Base-by-base conservation (phyloP, 2,797 vertebrate species). In the Spinibarbus caldwelli region DNA sequence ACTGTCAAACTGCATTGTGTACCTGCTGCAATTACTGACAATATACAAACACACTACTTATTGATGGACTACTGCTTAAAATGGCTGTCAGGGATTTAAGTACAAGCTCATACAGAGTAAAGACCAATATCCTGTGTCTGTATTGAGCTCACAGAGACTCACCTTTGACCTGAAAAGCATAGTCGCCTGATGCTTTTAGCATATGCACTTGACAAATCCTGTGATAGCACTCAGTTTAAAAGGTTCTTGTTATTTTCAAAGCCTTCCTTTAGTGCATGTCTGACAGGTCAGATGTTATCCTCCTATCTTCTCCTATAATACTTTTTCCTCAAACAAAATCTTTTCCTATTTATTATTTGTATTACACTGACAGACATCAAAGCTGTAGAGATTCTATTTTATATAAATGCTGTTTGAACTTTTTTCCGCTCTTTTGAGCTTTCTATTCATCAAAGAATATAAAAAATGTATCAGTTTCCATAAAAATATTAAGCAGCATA, bases 181-280 rank as follows among this genome's bases (percentile, higher is more conserved):
- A 17, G 80, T 70, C 5, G 12, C 5, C 29, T 19, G 19, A 66
- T 71, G 76, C 64, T 71, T 84, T 84, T 70, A 84, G 73, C 70
- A 45, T 64, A 45, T 31, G 41, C 66, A 75, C 54, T 59, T 75
- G 36, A 66, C 36, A 84, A 78, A 84, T 70, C 64, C 47, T 52
- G 1, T 0, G 62, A 70, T 45, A 26, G n/a, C 59, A 75, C 54
- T 83, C 81, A 62, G 54, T 73, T 73, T 73, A 83, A 77, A 67
- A 77, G 72, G 71, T 26, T 80, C 78, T 68, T 72, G 52, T 57
- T 82, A 59, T 81, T 70, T 41, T 81, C 66, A 70, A 72, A 75
- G 26, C 0, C 5, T 64, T 83, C 14, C 19, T 38, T 43, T 38
- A 43, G 59, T 59, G 11, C 23, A 36, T 73, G 26, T 36, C 41